Percentiles rank a stretch among this genome's conserved stretches.
Conservation (phyloP, 2,113 vertebrate genomes). For the Terrapene triunguis region DNA sequence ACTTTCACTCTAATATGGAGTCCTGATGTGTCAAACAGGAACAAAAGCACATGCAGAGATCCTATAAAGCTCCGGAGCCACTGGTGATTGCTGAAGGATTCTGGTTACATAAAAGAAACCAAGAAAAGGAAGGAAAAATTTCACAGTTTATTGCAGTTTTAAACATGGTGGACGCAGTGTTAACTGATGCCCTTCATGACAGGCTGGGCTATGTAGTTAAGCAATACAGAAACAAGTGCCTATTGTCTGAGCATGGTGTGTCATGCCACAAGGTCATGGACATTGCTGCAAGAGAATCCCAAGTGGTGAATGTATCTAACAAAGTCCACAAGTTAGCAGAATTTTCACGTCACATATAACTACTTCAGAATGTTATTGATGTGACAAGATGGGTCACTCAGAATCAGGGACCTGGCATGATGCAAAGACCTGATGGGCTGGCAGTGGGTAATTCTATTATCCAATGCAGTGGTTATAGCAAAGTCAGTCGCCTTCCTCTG, state of each 20-base stretch:
- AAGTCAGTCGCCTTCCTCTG: constrained; percentile 34
- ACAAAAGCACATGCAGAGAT: constrained; percentile 46
- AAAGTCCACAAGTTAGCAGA: not conserved
- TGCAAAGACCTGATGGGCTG: not conserved
- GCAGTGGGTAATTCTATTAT: constrained; percentile 21
- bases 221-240: constrained; percentile 47
- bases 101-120: constrained; percentile 59
- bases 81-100: constrained; percentile 57
- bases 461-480: constrained; percentile 45
- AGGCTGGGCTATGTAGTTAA: not conserved
- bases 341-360: not conserved
- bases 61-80: constrained; percentile 51
- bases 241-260: not conserved
- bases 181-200: constrained; percentile 20
- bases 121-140: constrained; percentile 58
- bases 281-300: constrained; percentile 8
- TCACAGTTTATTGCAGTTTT: constrained; percentile 49
- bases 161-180: constrained; percentile 47
- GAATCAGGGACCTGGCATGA: not conserved
- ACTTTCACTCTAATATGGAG: constrained; percentile 60
- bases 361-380: not conserved
- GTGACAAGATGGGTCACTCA: constrained; percentile 39
- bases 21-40: constrained; percentile 60
- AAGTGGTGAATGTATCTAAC: rapidly evolving
- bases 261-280: not conserved